Conservation (phyloP, 30 jellyfish, hydroid and myxozoan genomes). For the Cassiopea xamachana region DNA sequence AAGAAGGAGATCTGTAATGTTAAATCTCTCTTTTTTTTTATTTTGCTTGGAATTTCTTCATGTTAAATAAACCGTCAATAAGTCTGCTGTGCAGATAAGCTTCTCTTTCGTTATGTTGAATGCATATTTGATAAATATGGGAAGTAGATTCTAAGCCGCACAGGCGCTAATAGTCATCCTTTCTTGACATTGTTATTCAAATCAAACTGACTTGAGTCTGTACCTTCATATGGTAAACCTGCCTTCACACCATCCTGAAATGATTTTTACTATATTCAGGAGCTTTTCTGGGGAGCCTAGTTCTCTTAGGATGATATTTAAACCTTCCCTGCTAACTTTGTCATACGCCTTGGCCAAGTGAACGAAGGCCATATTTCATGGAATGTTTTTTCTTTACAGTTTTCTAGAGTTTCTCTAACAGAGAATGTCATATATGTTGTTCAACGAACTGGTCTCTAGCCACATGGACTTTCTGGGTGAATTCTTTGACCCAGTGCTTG, state of each 20-base stretch:
- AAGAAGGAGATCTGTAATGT: background rate
- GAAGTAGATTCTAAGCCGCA: slow-evolving; percentile 19
- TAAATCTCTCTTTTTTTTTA: background rate
- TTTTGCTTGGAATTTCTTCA: slow-evolving; percentile 1
- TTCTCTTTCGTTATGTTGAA: slow-evolving; percentile 6
- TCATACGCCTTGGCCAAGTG: slow-evolving; percentile 45
- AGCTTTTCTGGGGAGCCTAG: slow-evolving; percentile 22
- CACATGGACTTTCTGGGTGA: slow-evolving; percentile 45
- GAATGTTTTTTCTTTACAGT: slow-evolving; percentile 13
- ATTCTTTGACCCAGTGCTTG: background rate
- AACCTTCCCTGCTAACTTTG: slow-evolving; percentile 21
- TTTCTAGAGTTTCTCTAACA: slow-evolving; percentile 33
- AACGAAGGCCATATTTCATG: slow-evolving; percentile 13
- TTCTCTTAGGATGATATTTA: background rate
- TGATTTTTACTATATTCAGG: slow-evolving; percentile 1
- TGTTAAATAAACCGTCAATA: slow-evolving; percentile 11
- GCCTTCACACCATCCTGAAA: slow-evolving; percentile 50
- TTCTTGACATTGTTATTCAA: slow-evolving; percentile 24
- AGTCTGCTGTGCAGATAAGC: slow-evolving; percentile 8
- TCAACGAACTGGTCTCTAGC: slow-evolving; percentile 11
- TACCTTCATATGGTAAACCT: background rate
- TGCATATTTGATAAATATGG: slow-evolving; percentile 5
- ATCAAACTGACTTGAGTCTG: slow-evolving; percentile 6
- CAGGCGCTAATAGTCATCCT: slow-evolving; percentile 38
- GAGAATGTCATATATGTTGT: slow-evolving; percentile 50